Evolutionary conservation across 2,888 invertebrate species (phyloP).

Genomic region (Platycnemis pennipes): DNA sequence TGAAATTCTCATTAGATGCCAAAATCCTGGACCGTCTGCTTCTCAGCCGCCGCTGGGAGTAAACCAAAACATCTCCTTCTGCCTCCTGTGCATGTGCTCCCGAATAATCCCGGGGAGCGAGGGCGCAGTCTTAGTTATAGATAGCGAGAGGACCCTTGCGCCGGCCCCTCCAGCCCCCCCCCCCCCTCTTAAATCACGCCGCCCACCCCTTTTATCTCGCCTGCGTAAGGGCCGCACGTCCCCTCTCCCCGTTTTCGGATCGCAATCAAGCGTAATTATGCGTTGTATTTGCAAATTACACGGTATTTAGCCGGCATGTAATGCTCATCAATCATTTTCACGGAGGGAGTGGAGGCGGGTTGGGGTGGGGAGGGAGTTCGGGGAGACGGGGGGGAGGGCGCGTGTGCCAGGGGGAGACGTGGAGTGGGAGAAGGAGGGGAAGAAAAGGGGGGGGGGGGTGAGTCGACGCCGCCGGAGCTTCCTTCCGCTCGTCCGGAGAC

Average conservation of each 20-base stretch:
- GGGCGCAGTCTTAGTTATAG: neutral
- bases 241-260: conserved; percentile 58
- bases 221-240: neutral
- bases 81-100: neutral
- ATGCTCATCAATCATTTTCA: conserved; percentile 69
- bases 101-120: neutral
- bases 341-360: neutral
- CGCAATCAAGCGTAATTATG: conserved; percentile 79
- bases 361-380: neutral
- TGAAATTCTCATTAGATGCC: too few species aligned
- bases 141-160: neutral
- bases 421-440: neutral
- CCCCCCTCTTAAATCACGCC: neutral
- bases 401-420: neutral
- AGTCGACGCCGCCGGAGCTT: too few species aligned
- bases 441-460: neutral
- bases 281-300: conserved; percentile 89
- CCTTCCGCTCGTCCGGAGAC: too few species aligned
- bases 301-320: conserved; percentile 82
- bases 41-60: neutral
- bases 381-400: neutral
- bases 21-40: neutral
- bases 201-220: neutral
- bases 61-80: neutral
- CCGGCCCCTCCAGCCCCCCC: neutral